Evolutionary conservation across 1,140 invertebrate species (phyloP), one percentile per base, ranked within the genome.

Genomic region (Vanessa tameamea): DNA sequence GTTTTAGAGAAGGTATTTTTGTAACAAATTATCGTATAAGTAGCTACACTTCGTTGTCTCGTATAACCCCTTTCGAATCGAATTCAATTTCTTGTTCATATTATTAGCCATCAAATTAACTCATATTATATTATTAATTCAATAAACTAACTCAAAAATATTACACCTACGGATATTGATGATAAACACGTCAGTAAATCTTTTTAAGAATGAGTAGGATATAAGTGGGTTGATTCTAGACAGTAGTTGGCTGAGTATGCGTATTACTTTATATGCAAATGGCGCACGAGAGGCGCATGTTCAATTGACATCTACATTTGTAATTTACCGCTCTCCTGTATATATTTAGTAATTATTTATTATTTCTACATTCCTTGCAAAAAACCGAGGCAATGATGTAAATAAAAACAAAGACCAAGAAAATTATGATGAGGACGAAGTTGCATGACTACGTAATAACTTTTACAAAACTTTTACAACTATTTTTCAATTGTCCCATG

Each of bases 231-330:
- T 57, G 55, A 57, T 20, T 23, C 16, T 57, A 23, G 55, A 26
- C 16, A 57, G 55, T 23, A 57, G 7, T n/a, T n/a, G 14, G n/a
- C 15, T 53, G n/a, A n/a, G 55, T 20, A 57, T 43, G 37, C 48
- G 55, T 16, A 57, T 57, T 53, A n/a, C 15, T 53, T 57, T 16
- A 23, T 57, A 57, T 57, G 16, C 20, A 23, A 57, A 57, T 57
- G 20, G 20, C 20, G 55, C 8, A 57, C 55, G 20, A 26, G 23
- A 23, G 12, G 20, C n/a, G 50, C 55, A 57, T 23, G 8, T 57
- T 26, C 11, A 23, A 57, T 57, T 26, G 9, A 57, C 23, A 57
- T 26, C 16, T 57, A 23, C 7, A 16, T 57, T 57, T 57, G 13
- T 20, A 26, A 57, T 23, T 57, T 26, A 23, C 55, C 55, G 55